Percentiles rank a stretch among this genome's conserved stretches.
These are phyloP conservation scores for Australoheros scitulus DNA, from an alignment of 2,113 vertebrate genomes.

Conservation along the genomic window DNA sequence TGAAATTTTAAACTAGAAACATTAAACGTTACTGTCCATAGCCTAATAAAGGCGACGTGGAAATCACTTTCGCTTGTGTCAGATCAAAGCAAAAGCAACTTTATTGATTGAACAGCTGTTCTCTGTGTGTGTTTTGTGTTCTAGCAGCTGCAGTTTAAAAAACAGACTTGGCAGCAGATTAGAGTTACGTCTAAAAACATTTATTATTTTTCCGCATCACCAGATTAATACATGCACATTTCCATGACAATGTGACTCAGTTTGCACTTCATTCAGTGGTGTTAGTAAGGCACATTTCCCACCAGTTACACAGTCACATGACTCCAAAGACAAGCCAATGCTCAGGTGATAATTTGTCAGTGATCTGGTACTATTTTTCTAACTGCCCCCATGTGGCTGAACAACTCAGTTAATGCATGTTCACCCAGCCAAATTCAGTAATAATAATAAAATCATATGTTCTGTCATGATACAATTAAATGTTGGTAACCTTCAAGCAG, in stretches of 20 bases:
- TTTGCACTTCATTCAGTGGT: background rate
- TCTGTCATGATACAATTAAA: background rate
- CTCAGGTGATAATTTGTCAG: background rate
- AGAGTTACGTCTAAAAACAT: background rate
- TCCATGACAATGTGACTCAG: background rate
- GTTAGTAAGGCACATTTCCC: background rate
- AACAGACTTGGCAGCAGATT: background rate
- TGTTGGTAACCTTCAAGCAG: background rate
- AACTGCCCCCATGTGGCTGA: background rate
- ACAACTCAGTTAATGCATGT: background rate
- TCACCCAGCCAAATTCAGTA: too few relatives aligned
- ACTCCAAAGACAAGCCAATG: background rate
- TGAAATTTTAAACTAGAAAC: background rate
- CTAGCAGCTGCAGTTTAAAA: background rate
- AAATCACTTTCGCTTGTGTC: background rate
- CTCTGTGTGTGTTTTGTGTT: background rate
- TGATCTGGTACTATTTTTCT: background rate
- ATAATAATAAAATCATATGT: too few relatives aligned
- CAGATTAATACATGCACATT: background rate
- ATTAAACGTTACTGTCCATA: background rate
- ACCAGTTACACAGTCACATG: background rate
- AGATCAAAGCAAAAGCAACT: background rate
- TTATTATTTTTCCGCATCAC: fast-evolving
- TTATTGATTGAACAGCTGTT: background rate
- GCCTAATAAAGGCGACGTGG: background rate